Evolutionary conservation across 2,888 invertebrate species (phyloP).

Genomic region (Tanaodytes sp.): DNA sequence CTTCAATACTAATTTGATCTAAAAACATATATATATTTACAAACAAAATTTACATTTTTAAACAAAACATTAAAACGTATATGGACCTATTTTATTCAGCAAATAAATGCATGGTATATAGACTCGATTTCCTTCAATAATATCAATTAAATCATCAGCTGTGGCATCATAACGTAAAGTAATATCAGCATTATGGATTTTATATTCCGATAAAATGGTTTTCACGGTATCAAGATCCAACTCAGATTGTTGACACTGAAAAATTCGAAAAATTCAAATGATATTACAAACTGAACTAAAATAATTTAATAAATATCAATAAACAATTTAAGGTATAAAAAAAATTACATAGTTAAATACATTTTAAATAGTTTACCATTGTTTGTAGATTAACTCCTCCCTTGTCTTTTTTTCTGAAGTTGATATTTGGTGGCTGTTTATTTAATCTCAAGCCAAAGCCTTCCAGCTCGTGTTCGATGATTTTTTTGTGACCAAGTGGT

Average conservation of each 20-base stretch:
- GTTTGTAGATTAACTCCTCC: conserved; percentile 97
- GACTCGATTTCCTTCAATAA: conserved; percentile 98
- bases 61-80: background rate
- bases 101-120: conserved; percentile 99
- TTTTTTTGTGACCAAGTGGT: conserved; percentile 94
- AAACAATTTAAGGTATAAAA: background rate
- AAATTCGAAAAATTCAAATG: too few relatives aligned
- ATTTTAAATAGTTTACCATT: conserved; percentile 78
- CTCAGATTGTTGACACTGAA: conserved; percentile 89
- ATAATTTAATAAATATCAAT: conserved; percentile 1
- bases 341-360: conserved; percentile 8
- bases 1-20: conserved; percentile 97
- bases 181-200: conserved; percentile 98
- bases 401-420: conserved; percentile 97
- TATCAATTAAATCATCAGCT: conserved; percentile 97
- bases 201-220: conserved; percentile 96
- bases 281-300: background rate
- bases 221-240: conserved; percentile 95
- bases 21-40: conserved; percentile 56
- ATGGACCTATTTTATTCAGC: conserved; percentile 94
- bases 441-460: conserved; percentile 97
- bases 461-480: conserved; percentile 98
- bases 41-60: background rate
- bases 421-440: conserved; percentile 97
- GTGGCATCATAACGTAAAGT: conserved; percentile 95